A percentile compares a stretch with the other conserved stretches of the same genome.
Conservation (phyloP, 2,888 invertebrate species). For the Drepana falcataria region DNA sequence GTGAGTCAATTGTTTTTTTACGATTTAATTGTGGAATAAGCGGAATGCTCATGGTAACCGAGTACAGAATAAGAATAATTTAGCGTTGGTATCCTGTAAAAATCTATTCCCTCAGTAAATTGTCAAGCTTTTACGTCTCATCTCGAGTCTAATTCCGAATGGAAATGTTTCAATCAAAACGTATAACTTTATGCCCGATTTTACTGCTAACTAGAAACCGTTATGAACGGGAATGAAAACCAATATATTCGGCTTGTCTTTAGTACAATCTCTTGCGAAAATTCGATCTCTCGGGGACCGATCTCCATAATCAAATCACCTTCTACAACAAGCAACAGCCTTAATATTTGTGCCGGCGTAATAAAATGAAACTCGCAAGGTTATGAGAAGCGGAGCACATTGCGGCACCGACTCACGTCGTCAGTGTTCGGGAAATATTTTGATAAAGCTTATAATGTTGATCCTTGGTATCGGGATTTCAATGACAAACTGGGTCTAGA, state of each 20-base stretch:
- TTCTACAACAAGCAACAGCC: background rate
- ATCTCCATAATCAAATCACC: background rate
- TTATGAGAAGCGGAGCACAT: background rate
- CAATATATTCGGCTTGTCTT: background rate
- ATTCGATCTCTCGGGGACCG: background rate
- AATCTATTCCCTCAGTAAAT: no score
- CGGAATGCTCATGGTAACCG: no score
- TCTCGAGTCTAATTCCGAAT: no score
- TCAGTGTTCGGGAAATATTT: background rate
- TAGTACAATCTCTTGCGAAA: background rate
- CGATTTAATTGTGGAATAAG: no score
- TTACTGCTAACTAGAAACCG: background rate
- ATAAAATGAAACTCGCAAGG: background rate
- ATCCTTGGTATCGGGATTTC: no score
- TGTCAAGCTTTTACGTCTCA: no score
- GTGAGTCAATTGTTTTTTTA: conserved; percentile 34
- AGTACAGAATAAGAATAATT: no score
- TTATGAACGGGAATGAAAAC: background rate
- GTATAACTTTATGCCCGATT: background rate
- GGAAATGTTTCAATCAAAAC: no score
- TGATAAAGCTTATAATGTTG: background rate
- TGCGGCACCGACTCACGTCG: background rate
- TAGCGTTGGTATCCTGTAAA: no score
- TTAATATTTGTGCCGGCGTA: background rate
- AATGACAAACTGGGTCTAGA: no score